phyloP scores from a whole-genome alignment of 2,888 invertebrate genomes.

The Caenorhabditis panamensis region DNA sequence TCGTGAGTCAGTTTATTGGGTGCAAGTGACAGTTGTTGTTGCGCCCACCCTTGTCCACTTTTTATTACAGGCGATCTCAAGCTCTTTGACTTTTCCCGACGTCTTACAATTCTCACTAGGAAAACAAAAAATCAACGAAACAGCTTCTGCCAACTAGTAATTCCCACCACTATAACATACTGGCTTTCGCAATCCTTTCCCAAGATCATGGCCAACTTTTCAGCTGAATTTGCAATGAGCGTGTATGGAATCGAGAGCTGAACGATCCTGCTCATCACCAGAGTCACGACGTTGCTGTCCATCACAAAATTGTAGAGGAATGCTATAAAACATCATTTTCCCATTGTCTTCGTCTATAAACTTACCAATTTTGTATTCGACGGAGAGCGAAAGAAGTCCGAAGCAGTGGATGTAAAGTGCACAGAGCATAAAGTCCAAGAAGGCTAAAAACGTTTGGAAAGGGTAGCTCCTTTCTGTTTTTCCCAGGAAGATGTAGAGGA shows the following conservation, averaged over 20 bases:
- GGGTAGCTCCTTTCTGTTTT: constrained; percentile 57
- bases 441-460: constrained; percentile 69
- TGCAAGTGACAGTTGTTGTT: constrained; percentile 41
- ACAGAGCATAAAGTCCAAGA: constrained; percentile 72
- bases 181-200: constrained; percentile 50
- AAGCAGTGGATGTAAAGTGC: constrained; percentile 67
- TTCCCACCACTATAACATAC: constrained; percentile 17
- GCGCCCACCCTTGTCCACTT: constrained; percentile 22
- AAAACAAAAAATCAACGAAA: not conserved
- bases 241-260: constrained; percentile 73
- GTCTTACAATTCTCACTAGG: not conserved
- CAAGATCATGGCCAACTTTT: constrained; percentile 58
- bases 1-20: constrained; percentile 37
- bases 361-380: constrained; percentile 53
- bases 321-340: constrained; percentile 36
- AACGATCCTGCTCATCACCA: constrained; percentile 67
- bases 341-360: constrained; percentile 21
- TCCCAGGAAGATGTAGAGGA: constrained; percentile 67
- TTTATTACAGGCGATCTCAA: constrained; percentile 46
- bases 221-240: constrained; percentile 72
- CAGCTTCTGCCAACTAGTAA: not conserved
- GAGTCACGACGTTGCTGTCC: constrained; percentile 59
- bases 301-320: constrained; percentile 62
- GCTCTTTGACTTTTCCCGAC: constrained; percentile 3
- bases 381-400: constrained; percentile 58